A percentile compares a stretch with the other conserved stretches of the same genome.
Conservation (phyloP, 2,888 invertebrate genomes). For the Cynaeus angustus region DNA sequence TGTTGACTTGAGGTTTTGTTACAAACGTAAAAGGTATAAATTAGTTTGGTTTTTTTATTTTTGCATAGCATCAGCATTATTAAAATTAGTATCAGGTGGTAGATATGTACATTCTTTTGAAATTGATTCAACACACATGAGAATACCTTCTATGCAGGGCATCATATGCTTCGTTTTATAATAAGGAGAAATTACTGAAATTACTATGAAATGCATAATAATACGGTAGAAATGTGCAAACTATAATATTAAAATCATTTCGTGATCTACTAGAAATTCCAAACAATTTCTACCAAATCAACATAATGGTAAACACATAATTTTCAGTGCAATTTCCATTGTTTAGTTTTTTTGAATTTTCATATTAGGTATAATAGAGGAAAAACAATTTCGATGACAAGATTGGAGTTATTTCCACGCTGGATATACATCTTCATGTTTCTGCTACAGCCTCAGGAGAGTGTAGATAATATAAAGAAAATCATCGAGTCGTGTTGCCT, state of each 20-base stretch:
- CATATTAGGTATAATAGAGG: too few species aligned
- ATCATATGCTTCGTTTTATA: constrained; percentile 37
- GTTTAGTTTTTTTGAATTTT: constrained; percentile 1
- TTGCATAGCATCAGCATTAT: constrained; percentile 8
- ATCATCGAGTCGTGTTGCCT: too few species aligned
- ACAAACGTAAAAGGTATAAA: not conserved
- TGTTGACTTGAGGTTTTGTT: too few species aligned
- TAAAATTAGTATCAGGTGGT: constrained; percentile 34
- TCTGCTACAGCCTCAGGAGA: too few species aligned
- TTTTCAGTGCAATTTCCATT: constrained; percentile 18
- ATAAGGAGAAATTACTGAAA: constrained; percentile 52
- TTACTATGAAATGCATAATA: constrained; percentile 55
- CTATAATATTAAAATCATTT: constrained; percentile 60
- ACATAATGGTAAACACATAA: constrained; percentile 18
- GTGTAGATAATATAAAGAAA: too few species aligned
- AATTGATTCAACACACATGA: constrained; percentile 37
- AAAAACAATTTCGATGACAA: too few species aligned
- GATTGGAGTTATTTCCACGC: too few species aligned
- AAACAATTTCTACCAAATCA: constrained; percentile 49
- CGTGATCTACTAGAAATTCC: constrained; percentile 60
- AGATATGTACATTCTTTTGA: constrained; percentile 11
- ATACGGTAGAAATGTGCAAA: constrained; percentile 54
- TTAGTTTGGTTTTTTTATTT: constrained; percentile 23
- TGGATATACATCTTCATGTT: too few species aligned
- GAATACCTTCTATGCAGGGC: constrained; percentile 22